These are phyloP conservation scores for Coreius guichenoti DNA, from an alignment of 2,797 vertebrate species.

Conservation along the genomic window DNA sequence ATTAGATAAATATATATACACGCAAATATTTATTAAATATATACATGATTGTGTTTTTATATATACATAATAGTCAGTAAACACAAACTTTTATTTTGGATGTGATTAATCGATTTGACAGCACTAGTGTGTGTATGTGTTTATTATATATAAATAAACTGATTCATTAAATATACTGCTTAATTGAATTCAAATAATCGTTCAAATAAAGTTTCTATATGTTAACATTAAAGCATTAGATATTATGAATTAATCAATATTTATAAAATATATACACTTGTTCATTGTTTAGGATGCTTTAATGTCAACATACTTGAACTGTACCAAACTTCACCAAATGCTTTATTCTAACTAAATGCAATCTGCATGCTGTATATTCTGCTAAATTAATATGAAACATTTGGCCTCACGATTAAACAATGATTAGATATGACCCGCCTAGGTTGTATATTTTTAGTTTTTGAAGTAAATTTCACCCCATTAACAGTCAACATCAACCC, in stretches of 20 bases:
- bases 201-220: background rate
- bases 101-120: too few species aligned
- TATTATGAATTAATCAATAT: background rate
- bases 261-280: background rate
- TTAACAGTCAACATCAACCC: background rate
- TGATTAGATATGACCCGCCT: background rate
- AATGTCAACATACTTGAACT: background rate
- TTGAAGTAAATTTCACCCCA: background rate
- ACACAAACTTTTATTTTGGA: too few species aligned
- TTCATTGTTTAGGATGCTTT: background rate
- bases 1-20: too few species aligned
- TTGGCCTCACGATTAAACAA: background rate
- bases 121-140: too few species aligned
- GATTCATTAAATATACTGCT: background rate
- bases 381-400: background rate
- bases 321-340: background rate
- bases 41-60: too few species aligned
- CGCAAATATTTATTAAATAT: too few species aligned
- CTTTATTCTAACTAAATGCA: background rate
- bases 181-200: background rate
- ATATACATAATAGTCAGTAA: too few species aligned
- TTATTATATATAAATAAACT: background rate
- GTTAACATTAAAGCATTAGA: background rate
- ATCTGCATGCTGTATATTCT: background rate
- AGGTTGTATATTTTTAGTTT: background rate